Percentiles rank a stretch among this genome's conserved stretches.
phyloP scores from a whole-genome alignment of 2,888 invertebrate genomes.

The Serrognathus titanus region DNA sequence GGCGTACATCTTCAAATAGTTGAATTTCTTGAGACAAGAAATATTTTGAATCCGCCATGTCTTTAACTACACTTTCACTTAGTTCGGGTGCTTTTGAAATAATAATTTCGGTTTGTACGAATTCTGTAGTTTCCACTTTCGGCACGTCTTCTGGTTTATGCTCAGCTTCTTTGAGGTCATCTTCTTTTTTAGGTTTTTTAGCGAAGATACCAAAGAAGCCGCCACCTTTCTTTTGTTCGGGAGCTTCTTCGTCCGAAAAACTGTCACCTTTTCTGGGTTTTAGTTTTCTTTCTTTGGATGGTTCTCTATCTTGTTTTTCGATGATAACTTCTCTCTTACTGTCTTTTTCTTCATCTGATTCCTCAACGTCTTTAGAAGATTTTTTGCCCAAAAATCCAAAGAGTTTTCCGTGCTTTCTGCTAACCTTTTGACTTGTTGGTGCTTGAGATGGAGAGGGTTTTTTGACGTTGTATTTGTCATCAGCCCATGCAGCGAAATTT shows the following conservation, averaged over 20 bases:
- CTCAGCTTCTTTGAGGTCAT: conserved; percentile 13
- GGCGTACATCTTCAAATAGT: no score
- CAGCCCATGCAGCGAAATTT: conserved; percentile 36
- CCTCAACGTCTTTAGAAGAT: conserved; percentile 40
- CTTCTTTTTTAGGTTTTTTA: conserved; percentile 28
- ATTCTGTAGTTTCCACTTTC: background rate
- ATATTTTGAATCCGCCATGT: background rate
- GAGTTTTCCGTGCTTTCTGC: conserved; percentile 37
- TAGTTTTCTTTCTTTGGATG: conserved; percentile 34
- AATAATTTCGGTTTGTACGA: background rate
- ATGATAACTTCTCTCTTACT: conserved; percentile 34
- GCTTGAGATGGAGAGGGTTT: conserved; percentile 20
- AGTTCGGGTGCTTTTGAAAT: background rate
- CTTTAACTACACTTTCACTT: background rate
- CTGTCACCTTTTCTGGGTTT: conserved; percentile 5
- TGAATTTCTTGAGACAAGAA: background rate
- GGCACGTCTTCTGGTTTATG: conserved; percentile 2
- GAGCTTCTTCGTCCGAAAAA: conserved; percentile 18
- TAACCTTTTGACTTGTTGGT: conserved; percentile 33
- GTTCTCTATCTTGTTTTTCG: conserved; percentile 43
- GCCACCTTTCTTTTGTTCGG: conserved; percentile 24
- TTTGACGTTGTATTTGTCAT: conserved; percentile 32
- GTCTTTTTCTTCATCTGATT: conserved; percentile 34
- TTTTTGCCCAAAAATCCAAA: conserved; percentile 40
- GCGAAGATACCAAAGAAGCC: conserved; percentile 31